These are phyloP conservation scores for Margarornis squamiger DNA, from an alignment of 2,797 vertebrate species.

Conservation along the genomic window DNA sequence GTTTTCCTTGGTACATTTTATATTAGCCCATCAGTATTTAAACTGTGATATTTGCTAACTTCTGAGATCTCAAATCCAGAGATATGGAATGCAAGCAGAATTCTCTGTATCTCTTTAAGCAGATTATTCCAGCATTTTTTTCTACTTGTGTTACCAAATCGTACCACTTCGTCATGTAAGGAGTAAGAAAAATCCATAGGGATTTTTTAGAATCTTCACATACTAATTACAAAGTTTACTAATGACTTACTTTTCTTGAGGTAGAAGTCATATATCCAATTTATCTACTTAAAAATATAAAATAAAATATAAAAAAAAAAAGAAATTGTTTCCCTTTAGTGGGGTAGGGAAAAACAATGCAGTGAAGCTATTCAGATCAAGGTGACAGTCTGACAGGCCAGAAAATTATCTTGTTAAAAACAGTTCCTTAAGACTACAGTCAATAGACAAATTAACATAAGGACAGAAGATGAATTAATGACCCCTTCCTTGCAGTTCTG, in stretches of 20 bases:
- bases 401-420: neutral
- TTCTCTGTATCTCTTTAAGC: neutral
- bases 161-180: neutral
- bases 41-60: neutral
- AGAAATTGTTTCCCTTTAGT: neutral
- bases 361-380: neutral
- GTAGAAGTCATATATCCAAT: neutral
- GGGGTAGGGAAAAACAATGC: neutral
- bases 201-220: neutral
- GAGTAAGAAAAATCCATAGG: neutral
- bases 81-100: neutral
- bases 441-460: neutral
- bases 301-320: neutral
- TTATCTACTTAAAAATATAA: neutral
- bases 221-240: neutral
- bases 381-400: neutral
- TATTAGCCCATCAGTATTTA: neutral
- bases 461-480: neutral
- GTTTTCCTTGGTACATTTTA: neutral
- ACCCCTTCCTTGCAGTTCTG: neutral
- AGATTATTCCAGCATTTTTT: neutral
- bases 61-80: neutral
- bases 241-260: neutral
- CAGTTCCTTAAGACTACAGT: neutral
- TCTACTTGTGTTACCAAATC: neutral